These are phyloP conservation scores for Malacosoma neustria DNA, from an alignment of 2,888 invertebrate species.

Conservation along the genomic window DNA sequence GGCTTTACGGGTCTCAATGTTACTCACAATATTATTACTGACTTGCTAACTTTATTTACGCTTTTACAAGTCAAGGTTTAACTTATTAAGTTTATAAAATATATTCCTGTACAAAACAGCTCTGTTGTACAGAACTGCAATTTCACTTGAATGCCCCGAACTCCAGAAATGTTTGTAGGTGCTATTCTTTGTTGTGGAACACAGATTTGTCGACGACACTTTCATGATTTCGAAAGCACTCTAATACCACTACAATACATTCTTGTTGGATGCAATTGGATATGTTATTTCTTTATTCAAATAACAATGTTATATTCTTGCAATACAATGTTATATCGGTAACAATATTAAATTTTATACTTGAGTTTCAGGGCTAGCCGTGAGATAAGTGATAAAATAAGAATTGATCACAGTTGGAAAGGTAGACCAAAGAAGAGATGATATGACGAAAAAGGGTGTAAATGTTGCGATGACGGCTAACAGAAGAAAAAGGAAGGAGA, in stretches of 20 bases:
- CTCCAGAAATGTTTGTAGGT: constrained; percentile 1
- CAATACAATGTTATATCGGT: background rate
- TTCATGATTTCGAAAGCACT: constrained; percentile 16
- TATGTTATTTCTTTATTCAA: constrained; percentile 5
- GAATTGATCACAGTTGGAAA: background rate
- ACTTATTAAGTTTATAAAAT: no score
- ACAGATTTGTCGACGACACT: constrained; percentile 13
- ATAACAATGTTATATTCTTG: background rate
- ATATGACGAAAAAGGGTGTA: no score
- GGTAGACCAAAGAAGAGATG: no score
- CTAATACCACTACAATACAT: constrained; percentile 2
- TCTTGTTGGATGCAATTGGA: constrained; percentile 5
- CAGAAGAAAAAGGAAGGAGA: no score
- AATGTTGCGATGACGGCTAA: no score
- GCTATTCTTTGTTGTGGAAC: constrained; percentile 9
- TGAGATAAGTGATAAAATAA: background rate
- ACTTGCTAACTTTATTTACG: no score
- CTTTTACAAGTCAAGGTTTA: no score
- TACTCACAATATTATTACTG: no score
- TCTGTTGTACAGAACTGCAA: background rate
- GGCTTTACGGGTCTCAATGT: no score
- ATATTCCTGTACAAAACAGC: background rate
- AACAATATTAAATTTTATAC: background rate
- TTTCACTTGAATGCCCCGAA: constrained; percentile 11
- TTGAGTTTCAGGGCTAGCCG: no score